Base-by-base conservation (phyloP, 1,140 invertebrate genomes). In the Nixonia krombeini region DNA sequence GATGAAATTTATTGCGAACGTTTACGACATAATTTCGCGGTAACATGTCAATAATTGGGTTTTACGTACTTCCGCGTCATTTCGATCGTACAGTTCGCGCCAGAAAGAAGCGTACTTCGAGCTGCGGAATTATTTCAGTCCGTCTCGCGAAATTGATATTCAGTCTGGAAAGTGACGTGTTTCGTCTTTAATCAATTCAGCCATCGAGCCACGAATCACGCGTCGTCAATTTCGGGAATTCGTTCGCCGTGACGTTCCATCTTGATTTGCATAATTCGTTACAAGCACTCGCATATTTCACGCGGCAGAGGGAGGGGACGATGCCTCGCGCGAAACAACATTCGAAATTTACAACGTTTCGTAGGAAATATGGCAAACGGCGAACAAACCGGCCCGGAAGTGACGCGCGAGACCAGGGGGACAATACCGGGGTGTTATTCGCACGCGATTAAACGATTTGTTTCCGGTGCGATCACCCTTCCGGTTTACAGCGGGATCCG, bases 201-300 rank as follows among this genome's bases (percentile, higher is more conserved):
- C 33, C 6, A 57, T 52, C 52, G 49, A 49, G 58, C 55, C 45
- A 47, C 18, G 46, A 38, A 46, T 37, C 45, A 47, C 18, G 46
- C 45, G 51, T 37, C 55, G 50, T 56, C 59, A 61, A 71, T 66
- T 71, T 71, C 44, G 47, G 25, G 58, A 63, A 70, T 70, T 66
- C 57, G 66, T 70, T 66, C 47, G 41, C 21, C 49, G 28, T 53
- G 25, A 59, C 62, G 57, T 18, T 21, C 40, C 49, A 23, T 41
- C 42, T 35, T 44, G 41, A 56, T 68, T 62, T 61, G 59, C 64
- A 68, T 68, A 68, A 68, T 72, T 68, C 53, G 65, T 72, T 64
- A 61, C 42, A 41, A 42, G 42, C 33, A 52, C 16, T 51, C 44
- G 55, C 45, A 64, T 64, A 64, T 64, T 64, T 51, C 46, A 56